phyloP scores from a whole-genome alignment of 2,888 invertebrate species.

The Silvanus unidentatus region DNA sequence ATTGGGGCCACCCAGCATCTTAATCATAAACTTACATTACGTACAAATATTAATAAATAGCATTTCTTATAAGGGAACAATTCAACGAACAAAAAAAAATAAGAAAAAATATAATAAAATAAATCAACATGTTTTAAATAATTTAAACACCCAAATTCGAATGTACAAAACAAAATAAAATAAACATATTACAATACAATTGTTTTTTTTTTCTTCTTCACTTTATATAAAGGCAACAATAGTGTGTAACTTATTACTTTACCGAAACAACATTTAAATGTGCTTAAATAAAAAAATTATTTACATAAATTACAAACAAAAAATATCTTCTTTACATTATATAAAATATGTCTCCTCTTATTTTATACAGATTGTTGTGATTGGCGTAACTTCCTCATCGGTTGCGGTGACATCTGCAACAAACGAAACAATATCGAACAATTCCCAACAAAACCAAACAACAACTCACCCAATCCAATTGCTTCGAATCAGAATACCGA shows the following conservation, averaged over 20 bases:
- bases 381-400: slow-evolving; percentile 34
- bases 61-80: too few relatives aligned
- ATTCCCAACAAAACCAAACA: slow-evolving; percentile 1
- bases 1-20: too few relatives aligned
- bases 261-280: slow-evolving; percentile 3
- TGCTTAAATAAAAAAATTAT: slow-evolving; percentile 21
- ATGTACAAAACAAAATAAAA: too few relatives aligned
- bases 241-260: slow-evolving; percentile 4
- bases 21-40: too few relatives aligned
- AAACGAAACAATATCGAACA: slow-evolving; percentile 6
- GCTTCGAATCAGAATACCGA: slow-evolving; percentile 36
- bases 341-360: slow-evolving; percentile 11
- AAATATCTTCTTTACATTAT: slow-evolving; percentile 6
- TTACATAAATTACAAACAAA: slow-evolving; percentile 25
- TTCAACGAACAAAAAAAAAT: too few relatives aligned
- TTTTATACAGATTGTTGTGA: slow-evolving; percentile 38
- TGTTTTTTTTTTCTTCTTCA: too few relatives aligned
- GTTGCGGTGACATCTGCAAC: slow-evolving; percentile 40
- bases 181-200: too few relatives aligned
- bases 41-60: too few relatives aligned
- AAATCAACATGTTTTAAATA: too few relatives aligned
- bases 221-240: neutral
- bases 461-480: slow-evolving; percentile 29
- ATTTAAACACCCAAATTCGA: too few relatives aligned
- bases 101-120: too few relatives aligned